Evolutionary conservation across 2,888 invertebrate genomes (phyloP).

Genomic region (Caenorhabditis sp.): DNA sequence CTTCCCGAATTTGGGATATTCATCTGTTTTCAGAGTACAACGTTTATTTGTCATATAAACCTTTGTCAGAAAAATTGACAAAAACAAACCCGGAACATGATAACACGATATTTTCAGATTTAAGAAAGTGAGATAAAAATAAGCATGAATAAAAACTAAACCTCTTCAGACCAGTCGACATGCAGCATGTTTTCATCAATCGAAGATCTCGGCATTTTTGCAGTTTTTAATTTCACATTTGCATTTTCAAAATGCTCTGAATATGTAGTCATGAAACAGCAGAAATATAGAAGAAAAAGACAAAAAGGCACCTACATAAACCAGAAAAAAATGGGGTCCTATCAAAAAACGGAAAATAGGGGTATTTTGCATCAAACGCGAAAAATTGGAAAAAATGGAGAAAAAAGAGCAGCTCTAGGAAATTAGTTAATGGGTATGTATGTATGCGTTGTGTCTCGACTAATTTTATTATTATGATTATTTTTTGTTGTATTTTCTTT

Average conservation of each 20-base stretch:
- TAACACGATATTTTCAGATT: no score
- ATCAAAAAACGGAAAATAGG: conserved; percentile 9
- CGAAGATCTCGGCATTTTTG: conserved; percentile 36
- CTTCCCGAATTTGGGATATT: no score
- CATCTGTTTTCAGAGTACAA: no score
- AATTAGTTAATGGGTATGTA: conserved; percentile 40
- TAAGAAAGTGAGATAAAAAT: no score
- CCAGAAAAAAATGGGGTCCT: conserved; percentile 10
- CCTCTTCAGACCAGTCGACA: conserved; percentile 46
- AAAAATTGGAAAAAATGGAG: conserved; percentile 4
- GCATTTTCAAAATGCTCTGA: background rate
- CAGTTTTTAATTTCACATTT: background rate
- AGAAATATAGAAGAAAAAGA: background rate
- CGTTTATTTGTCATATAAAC: no score
- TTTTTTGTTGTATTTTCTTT: background rate
- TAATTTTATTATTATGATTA: background rate
- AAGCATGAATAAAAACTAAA: background rate
- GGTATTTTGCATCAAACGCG: background rate
- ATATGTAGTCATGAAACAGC: background rate
- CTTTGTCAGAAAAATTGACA: no score
- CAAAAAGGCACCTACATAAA: conserved; percentile 2
- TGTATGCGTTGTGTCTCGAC: background rate
- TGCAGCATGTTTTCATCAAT: conserved; percentile 45
- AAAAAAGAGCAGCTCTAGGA: conserved; percentile 33
- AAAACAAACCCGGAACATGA: no score